Evolutionary conservation across 2,797 vertebrate genomes (phyloP).

Genomic region (Salarias fasciatus): DNA sequence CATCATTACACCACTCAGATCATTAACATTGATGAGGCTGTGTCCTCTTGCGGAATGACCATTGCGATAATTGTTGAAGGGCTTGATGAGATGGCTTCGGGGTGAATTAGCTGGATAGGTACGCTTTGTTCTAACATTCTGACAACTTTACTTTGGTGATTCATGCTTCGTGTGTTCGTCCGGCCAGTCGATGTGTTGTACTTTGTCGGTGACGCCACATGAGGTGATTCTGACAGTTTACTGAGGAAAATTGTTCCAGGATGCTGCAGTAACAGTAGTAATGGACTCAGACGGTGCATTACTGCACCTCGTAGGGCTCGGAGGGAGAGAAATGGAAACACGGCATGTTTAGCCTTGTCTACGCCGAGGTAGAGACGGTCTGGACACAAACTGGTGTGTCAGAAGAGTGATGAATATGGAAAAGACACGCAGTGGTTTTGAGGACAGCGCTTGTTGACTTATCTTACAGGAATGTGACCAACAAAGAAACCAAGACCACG

Average conservation of each 20-base stretch:
- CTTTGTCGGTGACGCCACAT: constrained; percentile 3
- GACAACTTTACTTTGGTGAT: too few relatives aligned
- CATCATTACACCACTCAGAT: constrained; percentile 9
- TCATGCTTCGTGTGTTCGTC: too few relatives aligned
- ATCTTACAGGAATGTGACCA: constrained; percentile 21
- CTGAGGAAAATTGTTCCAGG: constrained; percentile 3
- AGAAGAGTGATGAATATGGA: constrained; percentile 1
- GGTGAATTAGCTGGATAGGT: too few relatives aligned
- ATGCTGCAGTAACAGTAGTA: constrained; percentile 3
- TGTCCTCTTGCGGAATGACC: background rate
- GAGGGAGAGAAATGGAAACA: constrained; percentile 13
- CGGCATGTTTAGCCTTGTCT: background rate
- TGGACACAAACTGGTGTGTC: too few relatives aligned
- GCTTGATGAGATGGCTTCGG: background rate
- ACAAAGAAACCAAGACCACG: constrained; percentile 17
- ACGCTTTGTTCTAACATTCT: too few relatives aligned
- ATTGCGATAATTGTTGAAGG: background rate
- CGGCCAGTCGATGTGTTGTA: background rate
- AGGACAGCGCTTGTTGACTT: constrained; percentile 12
- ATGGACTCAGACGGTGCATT: constrained; percentile 22
- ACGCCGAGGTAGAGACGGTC: too few relatives aligned
- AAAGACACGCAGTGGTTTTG: background rate
- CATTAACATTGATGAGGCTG: constrained; percentile 8
- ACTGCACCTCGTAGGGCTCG: constrained; percentile 3
- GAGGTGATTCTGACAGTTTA: background rate